These are phyloP conservation scores for Leuciscus waleckii DNA, from an alignment of 2,797 vertebrate genomes.

Conservation along the genomic window DNA sequence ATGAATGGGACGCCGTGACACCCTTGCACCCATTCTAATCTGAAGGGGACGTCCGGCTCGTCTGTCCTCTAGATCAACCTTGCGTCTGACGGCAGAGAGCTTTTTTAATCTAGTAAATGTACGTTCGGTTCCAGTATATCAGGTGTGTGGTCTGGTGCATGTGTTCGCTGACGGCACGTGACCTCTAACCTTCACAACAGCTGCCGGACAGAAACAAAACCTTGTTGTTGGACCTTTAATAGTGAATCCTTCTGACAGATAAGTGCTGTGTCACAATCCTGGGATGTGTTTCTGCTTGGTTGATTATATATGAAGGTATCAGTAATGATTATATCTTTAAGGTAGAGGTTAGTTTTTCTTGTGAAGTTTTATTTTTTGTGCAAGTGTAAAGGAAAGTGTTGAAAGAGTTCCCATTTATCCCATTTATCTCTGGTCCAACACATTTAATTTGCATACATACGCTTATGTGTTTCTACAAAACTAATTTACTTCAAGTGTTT, in stretches of 20 bases:
- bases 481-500: no score
- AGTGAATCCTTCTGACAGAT: slow-evolving; percentile 14
- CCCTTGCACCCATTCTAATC: slow-evolving; percentile 23
- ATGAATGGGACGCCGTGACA: slow-evolving; percentile 10
- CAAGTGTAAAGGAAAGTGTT: not conserved
- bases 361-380: not conserved
- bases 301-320: not conserved
- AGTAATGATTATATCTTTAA: not conserved
- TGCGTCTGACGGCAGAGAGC: slow-evolving; percentile 19
- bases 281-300: slow-evolving; percentile 28
- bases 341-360: not conserved
- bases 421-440: not conserved
- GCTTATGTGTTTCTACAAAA: not conserved
- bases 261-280: slow-evolving; percentile 12
- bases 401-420: not conserved
- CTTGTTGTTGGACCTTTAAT: slow-evolving; percentile 10
- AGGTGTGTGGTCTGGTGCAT: slow-evolving; percentile 31
- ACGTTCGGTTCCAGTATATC: not conserved
- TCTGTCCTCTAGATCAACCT: slow-evolving; percentile 31
- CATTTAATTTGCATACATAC: not conserved
- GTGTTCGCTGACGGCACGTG: not conserved
- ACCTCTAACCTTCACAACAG: slow-evolving; percentile 31
- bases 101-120: slow-evolving; percentile 52
- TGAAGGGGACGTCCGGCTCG: slow-evolving; percentile 35
- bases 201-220: slow-evolving; percentile 30